Conservation (phyloP, 2,113 vertebrate species). For the Nyctibius bracteatus region DNA sequence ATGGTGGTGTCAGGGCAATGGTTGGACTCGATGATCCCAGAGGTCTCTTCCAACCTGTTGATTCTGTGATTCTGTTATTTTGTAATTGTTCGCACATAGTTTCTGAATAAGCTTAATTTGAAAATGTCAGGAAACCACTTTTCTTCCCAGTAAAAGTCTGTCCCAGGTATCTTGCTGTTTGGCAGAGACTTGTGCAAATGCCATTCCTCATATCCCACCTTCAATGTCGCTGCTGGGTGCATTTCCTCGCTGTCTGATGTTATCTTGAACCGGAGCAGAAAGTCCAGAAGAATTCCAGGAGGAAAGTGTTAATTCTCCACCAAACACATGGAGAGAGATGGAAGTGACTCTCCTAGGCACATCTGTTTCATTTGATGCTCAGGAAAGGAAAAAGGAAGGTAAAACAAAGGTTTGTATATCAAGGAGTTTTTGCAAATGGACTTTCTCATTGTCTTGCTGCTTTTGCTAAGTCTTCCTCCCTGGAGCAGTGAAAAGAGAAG, state of each 20-base stretch:
- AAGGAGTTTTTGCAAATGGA: background rate
- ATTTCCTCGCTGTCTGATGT: background rate
- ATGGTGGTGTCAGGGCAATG: too few relatives aligned
- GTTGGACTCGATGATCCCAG: too few relatives aligned
- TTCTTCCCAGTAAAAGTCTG: background rate
- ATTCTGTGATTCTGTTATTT: too few relatives aligned
- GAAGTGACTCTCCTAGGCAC: background rate
- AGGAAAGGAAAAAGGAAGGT: background rate
- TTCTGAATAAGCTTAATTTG: background rate
- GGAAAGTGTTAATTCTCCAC: background rate
- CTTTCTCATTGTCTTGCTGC: background rate
- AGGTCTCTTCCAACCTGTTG: too few relatives aligned
- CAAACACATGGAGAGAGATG: background rate
- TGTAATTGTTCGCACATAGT: background rate
- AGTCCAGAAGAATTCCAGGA: background rate
- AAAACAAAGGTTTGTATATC: background rate
- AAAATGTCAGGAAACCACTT: background rate
- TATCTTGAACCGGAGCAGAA: background rate
- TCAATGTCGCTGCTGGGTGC: background rate
- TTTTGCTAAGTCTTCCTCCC: background rate
- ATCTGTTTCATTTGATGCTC: background rate
- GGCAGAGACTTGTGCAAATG: background rate
- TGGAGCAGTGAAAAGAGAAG: background rate
- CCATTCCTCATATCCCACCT: background rate
- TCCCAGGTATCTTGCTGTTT: background rate